Percentiles rank a stretch among this genome's conserved stretches.
These are phyloP conservation scores for Mugil cephalus DNA, from an alignment of 2,113 vertebrate genomes.

Conservation along the genomic window DNA sequence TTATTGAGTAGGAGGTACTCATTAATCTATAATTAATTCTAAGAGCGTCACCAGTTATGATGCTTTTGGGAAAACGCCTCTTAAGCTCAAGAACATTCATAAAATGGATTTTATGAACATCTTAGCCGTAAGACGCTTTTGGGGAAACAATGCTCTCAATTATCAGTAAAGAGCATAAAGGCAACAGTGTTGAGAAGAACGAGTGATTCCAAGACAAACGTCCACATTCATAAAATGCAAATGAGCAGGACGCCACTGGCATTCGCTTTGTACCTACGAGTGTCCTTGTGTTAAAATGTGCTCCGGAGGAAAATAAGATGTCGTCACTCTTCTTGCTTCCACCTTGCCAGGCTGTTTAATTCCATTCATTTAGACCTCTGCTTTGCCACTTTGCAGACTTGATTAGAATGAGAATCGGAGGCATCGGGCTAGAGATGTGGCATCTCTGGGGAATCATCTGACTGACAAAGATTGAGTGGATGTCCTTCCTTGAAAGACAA, in stretches of 20 bases:
- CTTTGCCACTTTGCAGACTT: conserved; percentile 66
- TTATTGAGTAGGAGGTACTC: background rate
- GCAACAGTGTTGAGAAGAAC: conserved; percentile 1
- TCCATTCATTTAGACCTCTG: conserved; percentile 69
- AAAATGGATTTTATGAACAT: conserved; percentile 12
- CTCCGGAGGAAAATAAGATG: conserved; percentile 41
- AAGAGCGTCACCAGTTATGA: conserved; percentile 12
- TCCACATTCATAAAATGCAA: conserved; percentile 4
- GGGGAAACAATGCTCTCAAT: background rate
- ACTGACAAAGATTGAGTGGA: conserved; percentile 79
- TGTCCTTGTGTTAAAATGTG: conserved; percentile 30
- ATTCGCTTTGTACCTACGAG: background rate
- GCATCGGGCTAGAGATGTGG: conserved; percentile 41
- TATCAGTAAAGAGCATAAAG: conserved; percentile 8
- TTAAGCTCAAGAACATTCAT: conserved; percentile 11
- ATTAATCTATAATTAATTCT: conserved; percentile 11
- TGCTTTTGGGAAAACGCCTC: conserved; percentile 12
- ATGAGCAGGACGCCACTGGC: conserved; percentile 6
- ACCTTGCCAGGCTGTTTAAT: conserved; percentile 63
- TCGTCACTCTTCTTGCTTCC: conserved; percentile 25
- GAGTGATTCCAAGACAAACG: background rate
- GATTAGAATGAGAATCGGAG: conserved; percentile 75
- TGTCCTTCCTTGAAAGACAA: conserved; percentile 79
- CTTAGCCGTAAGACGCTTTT: conserved; percentile 4
- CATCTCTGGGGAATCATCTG: conserved; percentile 70